Conservation (phyloP, 2,888 invertebrate genomes). For the Timema cristinae region DNA sequence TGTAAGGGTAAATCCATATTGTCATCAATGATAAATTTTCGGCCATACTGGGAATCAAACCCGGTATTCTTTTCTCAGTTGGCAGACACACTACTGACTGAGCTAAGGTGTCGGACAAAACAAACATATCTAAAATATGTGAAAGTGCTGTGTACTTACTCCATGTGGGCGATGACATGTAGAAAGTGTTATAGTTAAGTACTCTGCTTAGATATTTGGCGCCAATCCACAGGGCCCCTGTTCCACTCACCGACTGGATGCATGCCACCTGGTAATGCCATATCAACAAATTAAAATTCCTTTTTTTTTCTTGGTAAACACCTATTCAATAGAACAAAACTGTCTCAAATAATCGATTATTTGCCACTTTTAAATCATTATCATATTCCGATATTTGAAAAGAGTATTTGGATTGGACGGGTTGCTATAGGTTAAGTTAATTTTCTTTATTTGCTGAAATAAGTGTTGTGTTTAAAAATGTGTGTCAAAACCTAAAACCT, state of each 20-base stretch:
- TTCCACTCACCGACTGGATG: slow-evolving; percentile 89
- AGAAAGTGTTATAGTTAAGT: slow-evolving; percentile 52
- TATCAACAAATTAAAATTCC: background rate
- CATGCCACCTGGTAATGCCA: slow-evolving; percentile 68
- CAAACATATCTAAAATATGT: slow-evolving; percentile 10
- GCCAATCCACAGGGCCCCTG: slow-evolving; percentile 84
- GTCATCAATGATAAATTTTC: background rate
- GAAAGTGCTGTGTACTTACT: slow-evolving; percentile 54
- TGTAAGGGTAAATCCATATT: background rate
- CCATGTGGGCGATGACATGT: slow-evolving; percentile 94
- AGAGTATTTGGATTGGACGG: no score
- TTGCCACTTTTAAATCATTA: no score
- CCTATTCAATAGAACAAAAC: no score
- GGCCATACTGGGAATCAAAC: background rate
- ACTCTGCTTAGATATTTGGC: slow-evolving; percentile 79
- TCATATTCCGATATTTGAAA: no score
- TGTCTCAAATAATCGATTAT: no score
- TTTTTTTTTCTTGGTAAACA: no score
- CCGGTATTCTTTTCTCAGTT: background rate
- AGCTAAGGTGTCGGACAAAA: no score
- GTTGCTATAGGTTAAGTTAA: no score
- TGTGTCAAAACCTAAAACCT: no score
- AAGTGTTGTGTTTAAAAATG: no score
- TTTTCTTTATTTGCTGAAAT: no score
- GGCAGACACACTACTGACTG: background rate